Conservation (phyloP, 23 tunicate genomes). For the Halocynthia roretzi region DNA sequence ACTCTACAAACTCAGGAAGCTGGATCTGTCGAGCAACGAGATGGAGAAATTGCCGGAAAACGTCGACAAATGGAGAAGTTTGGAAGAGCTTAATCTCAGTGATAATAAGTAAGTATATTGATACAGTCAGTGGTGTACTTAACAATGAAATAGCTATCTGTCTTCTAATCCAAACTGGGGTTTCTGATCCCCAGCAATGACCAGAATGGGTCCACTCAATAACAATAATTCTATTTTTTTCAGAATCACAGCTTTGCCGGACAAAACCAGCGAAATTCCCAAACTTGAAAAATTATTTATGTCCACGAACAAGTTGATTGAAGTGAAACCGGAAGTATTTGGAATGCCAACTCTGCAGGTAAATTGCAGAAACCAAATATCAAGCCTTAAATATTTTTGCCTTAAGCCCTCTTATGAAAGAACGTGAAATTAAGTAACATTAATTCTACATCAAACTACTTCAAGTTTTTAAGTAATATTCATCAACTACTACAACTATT, state of each 20-base stretch:
- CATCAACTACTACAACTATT: neutral
- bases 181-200: too few species aligned
- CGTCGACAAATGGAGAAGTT: slow-evolving; percentile 53
- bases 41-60: slow-evolving; percentile 42
- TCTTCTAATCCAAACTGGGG: too few species aligned
- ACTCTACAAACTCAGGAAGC: slow-evolving; percentile 33
- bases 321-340: slow-evolving; percentile 41
- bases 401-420: too few species aligned
- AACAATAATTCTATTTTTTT: neutral
- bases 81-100: slow-evolving; percentile 38
- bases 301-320: slow-evolving; percentile 44
- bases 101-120: slow-evolving; percentile 64
- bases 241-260: slow-evolving; percentile 43
- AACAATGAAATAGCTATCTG: too few species aligned
- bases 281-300: slow-evolving; percentile 36
- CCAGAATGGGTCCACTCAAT: neutral
- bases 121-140: neutral
- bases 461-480: neutral
- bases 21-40: slow-evolving; percentile 58
- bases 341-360: slow-evolving; percentile 46
- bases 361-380: neutral
- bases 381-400: too few species aligned
- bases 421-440: too few species aligned
- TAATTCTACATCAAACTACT: too few species aligned
- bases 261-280: slow-evolving; percentile 22